Percentiles rank a stretch among this genome's conserved stretches.
Conservation (phyloP, 1,140 invertebrate genomes). For the Teleopsis dalmanni region DNA sequence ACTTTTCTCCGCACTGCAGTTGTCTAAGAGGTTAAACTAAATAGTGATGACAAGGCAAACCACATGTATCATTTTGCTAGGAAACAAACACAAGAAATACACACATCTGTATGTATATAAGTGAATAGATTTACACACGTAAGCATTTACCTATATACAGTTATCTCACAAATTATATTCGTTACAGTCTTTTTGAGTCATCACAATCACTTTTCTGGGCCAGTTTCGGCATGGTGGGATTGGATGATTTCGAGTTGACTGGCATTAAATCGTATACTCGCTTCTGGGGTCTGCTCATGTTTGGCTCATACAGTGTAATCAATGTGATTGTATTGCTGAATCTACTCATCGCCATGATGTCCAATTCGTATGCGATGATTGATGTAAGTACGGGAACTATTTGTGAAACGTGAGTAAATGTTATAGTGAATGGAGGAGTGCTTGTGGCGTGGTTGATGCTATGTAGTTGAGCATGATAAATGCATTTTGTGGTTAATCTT, state of each 20-base stretch:
- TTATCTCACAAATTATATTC: conserved; percentile 4
- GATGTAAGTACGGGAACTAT: conserved; percentile 43
- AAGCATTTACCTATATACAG: no score
- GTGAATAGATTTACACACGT: no score
- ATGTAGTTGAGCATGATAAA: no score
- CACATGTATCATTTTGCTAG: no score
- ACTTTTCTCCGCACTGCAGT: no score
- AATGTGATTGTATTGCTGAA: conserved; percentile 80
- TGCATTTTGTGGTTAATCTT: no score
- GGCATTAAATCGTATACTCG: conserved; percentile 71
- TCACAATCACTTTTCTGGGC: conserved; percentile 87
- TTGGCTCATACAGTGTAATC: conserved; percentile 73
- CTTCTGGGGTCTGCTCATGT: conserved; percentile 75
- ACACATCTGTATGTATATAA: no score
- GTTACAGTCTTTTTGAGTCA: conserved; percentile 75
- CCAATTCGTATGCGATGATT: conserved; percentile 78
- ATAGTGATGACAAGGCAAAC: no score
- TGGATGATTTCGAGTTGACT: conserved; percentile 69
- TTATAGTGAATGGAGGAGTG: not conserved
- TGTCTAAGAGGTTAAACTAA: no score
- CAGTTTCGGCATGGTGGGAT: conserved; percentile 74
- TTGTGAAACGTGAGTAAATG: not conserved
- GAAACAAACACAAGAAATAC: no score
- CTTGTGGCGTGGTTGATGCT: no score
- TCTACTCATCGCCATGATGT: conserved; percentile 87